Percentiles rank a stretch among this genome's conserved stretches.
These are phyloP conservation scores for Uropetala carovei DNA, from an alignment of 2,888 invertebrate genomes.

Conservation along the genomic window DNA sequence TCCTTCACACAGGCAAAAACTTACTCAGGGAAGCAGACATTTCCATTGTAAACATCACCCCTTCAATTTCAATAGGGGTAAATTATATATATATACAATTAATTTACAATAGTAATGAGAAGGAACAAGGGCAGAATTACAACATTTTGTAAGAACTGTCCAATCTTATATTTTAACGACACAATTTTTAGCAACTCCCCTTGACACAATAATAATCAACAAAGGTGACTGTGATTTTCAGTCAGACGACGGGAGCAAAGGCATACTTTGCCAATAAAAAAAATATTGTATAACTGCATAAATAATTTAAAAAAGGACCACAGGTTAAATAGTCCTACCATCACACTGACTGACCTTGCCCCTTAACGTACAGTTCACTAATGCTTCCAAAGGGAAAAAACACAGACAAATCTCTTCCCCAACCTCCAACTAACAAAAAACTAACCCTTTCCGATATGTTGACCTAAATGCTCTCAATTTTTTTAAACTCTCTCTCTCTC, in stretches of 20 bases:
- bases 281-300: background rate
- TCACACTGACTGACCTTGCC: constrained; percentile 5
- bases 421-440: constrained; percentile 46
- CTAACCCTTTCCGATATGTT: constrained; percentile 22
- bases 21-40: background rate
- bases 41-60: constrained; percentile 23
- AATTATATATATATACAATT: constrained; percentile 60
- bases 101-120: constrained; percentile 59
- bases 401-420: constrained; percentile 37
- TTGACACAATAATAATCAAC: constrained; percentile 56
- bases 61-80: background rate
- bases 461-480: constrained; percentile 4
- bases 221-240: constrained; percentile 44
- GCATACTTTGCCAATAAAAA: constrained; percentile 27
- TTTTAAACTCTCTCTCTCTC: constrained; percentile 27
- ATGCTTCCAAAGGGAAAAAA: constrained; percentile 49
- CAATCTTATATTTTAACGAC: constrained; percentile 61
- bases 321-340: constrained; percentile 17
- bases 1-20: constrained; percentile 14
- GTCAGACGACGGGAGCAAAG: constrained; percentile 45
- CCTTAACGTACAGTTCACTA: background rate
- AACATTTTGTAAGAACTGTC: constrained; percentile 61
- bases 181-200: constrained; percentile 45
- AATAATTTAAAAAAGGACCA: constrained; percentile 41
- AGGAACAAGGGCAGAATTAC: constrained; percentile 63